Percentiles rank a stretch among this genome's conserved stretches.
Conservation (phyloP, 2,888 invertebrate species). For the Eledona agricola region DNA sequence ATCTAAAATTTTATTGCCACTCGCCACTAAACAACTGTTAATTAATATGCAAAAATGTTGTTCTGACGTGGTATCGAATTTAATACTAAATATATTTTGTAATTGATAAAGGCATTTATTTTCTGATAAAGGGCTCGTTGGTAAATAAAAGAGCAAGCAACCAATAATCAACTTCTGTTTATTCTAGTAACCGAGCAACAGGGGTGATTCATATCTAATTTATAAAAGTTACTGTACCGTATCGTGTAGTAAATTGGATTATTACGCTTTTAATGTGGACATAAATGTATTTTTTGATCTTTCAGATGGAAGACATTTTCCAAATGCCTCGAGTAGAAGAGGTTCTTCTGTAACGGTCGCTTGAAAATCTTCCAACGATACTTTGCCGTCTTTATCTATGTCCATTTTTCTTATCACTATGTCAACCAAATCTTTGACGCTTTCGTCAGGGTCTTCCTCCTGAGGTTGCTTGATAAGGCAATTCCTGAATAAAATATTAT, state of each 20-base stretch:
- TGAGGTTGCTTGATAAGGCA: constrained; percentile 71
- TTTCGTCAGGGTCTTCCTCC: constrained; percentile 79
- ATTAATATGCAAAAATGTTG: no score
- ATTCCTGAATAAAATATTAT: constrained; percentile 60
- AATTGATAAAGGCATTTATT: no score
- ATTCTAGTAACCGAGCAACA: constrained; percentile 4
- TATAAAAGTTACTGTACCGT: not conserved
- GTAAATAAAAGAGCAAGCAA: no score
- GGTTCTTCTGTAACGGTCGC: constrained; percentile 72
- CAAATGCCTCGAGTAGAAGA: constrained; percentile 77
- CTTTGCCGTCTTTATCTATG: constrained; percentile 76
- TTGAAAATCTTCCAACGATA: constrained; percentile 75
- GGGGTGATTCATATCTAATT: not conserved
- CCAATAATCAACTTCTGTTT: constrained; percentile 11
- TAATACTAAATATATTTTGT: no score
- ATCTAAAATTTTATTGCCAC: no score
- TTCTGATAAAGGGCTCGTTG: no score
- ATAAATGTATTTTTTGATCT: constrained; percentile 63
- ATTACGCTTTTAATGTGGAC: constrained; percentile 53
- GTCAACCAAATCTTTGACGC: constrained; percentile 77
- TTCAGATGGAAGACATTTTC: constrained; percentile 75
- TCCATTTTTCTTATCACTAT: constrained; percentile 79
- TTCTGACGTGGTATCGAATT: no score
- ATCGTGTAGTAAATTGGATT: no score
- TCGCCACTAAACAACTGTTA: no score